Evolutionary conservation across 2,113 vertebrate species (phyloP), one percentile per base, ranked within the genome.

Genomic region (Saccopteryx leptura): DNA sequence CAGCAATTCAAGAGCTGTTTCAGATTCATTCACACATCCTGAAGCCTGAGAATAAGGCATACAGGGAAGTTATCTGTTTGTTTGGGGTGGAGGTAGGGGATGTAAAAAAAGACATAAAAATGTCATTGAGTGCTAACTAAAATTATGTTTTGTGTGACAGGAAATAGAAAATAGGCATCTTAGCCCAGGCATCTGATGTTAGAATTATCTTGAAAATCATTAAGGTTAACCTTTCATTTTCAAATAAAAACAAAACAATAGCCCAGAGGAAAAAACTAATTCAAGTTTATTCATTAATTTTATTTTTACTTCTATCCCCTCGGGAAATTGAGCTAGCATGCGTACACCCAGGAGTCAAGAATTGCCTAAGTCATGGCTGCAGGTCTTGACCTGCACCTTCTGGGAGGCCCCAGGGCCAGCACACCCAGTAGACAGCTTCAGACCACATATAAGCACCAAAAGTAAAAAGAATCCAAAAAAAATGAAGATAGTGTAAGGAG

Each of bases 191-290:
- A 66, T 83, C 76, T 56, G 52, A 87, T 61, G 11, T 63, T 14
- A 74, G 28, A 79, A 79, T 84, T 72, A 84, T 26, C 86, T 52
- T 39, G 46, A 63, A 83, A 81, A 72, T 76, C 4, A 89, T 66
- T 19, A 89, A 10, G 7, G 18, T 71, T 24, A 26, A 86, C 31
- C 24, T n/a, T 76, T 56, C 52, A 65, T 69, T 92, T 96, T 80
- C 58, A 92, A 83, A 58, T 52, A 80, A 88, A 92, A 95, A 61
- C 58, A 89, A 79, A 78, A 83, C n/a, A 54, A 63, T 24, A 50
- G 58, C 46, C 14, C 89, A 74, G 50, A 52, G 46, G 63, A 61
- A 76, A n/a, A 94, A 83, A 46, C 48, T 74, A 4, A 90, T 79
- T 94, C 39, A 46, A 52, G 9, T 56, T 31, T 72, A 60, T 33